Base-by-base conservation (phyloP, 2,797 vertebrate species). In the Thamnophis elegans region DNA sequence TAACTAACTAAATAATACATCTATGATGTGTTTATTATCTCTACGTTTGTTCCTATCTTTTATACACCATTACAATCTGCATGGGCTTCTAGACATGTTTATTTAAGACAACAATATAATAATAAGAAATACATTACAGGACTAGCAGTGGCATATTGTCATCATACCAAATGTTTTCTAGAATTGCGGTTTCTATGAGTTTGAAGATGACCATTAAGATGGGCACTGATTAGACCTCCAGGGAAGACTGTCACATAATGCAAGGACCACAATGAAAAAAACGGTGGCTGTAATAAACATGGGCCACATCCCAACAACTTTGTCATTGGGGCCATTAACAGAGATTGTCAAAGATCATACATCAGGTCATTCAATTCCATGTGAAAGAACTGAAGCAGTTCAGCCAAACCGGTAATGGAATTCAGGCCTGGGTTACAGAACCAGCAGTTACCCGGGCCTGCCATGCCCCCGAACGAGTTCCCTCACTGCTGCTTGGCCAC, bases 21-120 rank as follows among this genome's bases (percentile, higher is more conserved):
- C 73, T 47, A 47, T 47, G 20, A 82, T 47, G 36, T 47, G 78
- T 42, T 82, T 82, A 47, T 47, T 82, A 47, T 47, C 78, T 82
- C 20, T 82, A 82, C 2, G 22, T 82, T 47, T 47, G 78, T 47
- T 26, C 53, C 20, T 92, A 25, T 54, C 59, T 90, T 55, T 68
- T 42, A 59, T n/a, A n/a, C 9, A 28, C 22, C 53, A 55, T n/a
- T 58, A 25, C 14, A 47, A 55, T 53, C 42, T 87, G 1, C n/a
- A 56, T 96, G 96, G 36, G 42, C 18, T 47, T 22, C 78, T 47
- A 82, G 36, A 82, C 36, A 82, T n/a, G 59, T 65, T 82, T 47
- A 82, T 47, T 82, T 82, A 82, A 82, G 42, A 47, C 78, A 82
- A 82, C 42, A 12, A 82, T 82, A 82, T 12, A 82, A 82, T 82